Percentiles rank a stretch among this genome's conserved stretches.
Conservation (phyloP, 2,888 invertebrate species). For the Lycocerus yunnanus region DNA sequence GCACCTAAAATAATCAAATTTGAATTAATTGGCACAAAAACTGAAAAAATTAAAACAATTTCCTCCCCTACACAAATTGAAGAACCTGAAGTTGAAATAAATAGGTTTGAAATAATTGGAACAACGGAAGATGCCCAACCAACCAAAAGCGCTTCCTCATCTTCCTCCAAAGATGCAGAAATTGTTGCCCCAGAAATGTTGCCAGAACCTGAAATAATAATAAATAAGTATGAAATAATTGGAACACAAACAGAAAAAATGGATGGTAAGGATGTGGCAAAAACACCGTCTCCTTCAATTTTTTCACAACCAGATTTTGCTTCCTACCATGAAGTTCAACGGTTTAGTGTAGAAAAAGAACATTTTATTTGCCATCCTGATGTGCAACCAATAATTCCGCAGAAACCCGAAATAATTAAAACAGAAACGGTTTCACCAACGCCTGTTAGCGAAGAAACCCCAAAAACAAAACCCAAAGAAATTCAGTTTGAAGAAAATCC, state of each 20-base stretch:
- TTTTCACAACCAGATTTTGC: too few relatives aligned
- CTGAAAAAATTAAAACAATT: slow-evolving; percentile 6
- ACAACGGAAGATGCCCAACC: too few relatives aligned
- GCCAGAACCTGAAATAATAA: background rate
- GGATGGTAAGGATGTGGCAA: too few relatives aligned
- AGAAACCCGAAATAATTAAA: background rate
- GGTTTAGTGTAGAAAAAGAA: too few relatives aligned
- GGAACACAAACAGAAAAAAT: background rate
- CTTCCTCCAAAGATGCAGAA: background rate
- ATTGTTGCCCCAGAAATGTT: background rate
- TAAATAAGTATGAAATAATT: background rate
- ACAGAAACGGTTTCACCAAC: background rate
- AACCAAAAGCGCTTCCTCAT: background rate
- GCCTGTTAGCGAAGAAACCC: background rate
- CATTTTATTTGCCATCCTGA: too few relatives aligned
- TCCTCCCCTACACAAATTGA: background rate
- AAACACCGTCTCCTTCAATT: too few relatives aligned
- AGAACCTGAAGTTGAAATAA: background rate
- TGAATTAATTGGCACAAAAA: background rate
- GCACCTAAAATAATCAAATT: background rate
- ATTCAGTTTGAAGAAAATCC: background rate
- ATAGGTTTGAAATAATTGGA: too few relatives aligned
- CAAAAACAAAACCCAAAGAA: background rate
- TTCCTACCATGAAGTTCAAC: too few relatives aligned
- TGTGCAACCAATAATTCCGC: too few relatives aligned